Evolutionary conservation across 2,888 invertebrate species (phyloP), one percentile per base, ranked within the genome.

Genomic region (Palloptera scutellata): DNA sequence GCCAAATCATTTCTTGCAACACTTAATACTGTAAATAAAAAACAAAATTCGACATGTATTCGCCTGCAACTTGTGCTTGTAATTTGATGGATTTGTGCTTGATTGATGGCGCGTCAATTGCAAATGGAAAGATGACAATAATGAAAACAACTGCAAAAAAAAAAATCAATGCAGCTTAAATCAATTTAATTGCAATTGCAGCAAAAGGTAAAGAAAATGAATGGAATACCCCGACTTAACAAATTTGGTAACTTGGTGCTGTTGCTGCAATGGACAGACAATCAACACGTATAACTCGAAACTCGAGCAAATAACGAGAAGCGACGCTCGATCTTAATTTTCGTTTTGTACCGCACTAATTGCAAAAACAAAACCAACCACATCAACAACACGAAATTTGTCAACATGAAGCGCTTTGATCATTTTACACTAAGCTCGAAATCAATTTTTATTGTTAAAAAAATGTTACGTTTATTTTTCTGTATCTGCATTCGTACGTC

Each of bases 351-450:
- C 3, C 6, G 53, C 52, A 61, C 51, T 65, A 63, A 51, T 19
- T 55, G 19, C 69, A 59, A 60, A 64, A 70, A 15, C 48, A 9
- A 13, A 48, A 48, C 48, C 65, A 71, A 51, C 66, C 70, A 72
- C 63, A 64, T 67, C 70, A 73, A 63, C 48, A 48, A 48, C 15
- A 15, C 9, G 9, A 48, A 10, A 48, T n/a, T 8, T 15, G 48
- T 13, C 48, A 48, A 48, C 52, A 52, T 55, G 52, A 64, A 53
- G 72, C 76, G 77, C 77, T 77, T 78, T 78, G 77, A 77, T 77
- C 77, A 78, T 78, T 75, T 76, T 75, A 77, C 76, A 68, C 72
- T 70, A 75, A 73, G 77, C 77, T 77, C 76, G 70, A 77, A 78
- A 77, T 77, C 77, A 77, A 78, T 77, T 77, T 77, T 72, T 77